These are phyloP conservation scores for Torymus texanus DNA, from an alignment of 2,888 invertebrate species.

Conservation along the genomic window DNA sequence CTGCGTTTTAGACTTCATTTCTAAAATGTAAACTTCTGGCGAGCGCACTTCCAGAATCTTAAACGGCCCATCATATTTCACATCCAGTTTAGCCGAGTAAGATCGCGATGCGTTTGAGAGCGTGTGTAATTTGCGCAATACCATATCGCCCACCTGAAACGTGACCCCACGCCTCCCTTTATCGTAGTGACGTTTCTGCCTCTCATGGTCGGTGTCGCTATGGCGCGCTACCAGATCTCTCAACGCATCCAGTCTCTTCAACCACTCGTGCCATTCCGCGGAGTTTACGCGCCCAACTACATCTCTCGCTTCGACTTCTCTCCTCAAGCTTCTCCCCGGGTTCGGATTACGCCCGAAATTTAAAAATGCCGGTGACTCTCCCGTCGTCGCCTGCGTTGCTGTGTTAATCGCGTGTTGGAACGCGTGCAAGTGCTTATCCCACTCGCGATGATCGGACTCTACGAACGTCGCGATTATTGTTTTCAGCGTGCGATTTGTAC, in stretches of 20 bases:
- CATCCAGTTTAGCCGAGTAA: no score
- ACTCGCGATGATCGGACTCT: not conserved
- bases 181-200: no score
- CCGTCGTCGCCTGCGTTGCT: not conserved
- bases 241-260: not conserved
- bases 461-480: constrained; percentile 35
- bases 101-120: no score
- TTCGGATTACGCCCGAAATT: constrained; percentile 20
- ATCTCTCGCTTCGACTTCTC: not conserved
- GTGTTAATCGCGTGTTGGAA: constrained; percentile 30
- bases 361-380: not conserved
- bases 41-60: no score
- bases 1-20: no score
- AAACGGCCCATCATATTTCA: no score
- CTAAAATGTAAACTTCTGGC: no score
- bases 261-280: not conserved
- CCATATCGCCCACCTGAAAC: no score
- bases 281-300: not conserved
- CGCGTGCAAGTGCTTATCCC: constrained; percentile 14
- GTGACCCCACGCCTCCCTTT: no score
- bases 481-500: not conserved
- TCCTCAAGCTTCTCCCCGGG: constrained; percentile 24
- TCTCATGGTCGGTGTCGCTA: no score
- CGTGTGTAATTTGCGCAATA: no score
- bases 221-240: not conserved